Conservation (phyloP, 2,797 vertebrate species). For the Intellagama lesueurii region DNA sequence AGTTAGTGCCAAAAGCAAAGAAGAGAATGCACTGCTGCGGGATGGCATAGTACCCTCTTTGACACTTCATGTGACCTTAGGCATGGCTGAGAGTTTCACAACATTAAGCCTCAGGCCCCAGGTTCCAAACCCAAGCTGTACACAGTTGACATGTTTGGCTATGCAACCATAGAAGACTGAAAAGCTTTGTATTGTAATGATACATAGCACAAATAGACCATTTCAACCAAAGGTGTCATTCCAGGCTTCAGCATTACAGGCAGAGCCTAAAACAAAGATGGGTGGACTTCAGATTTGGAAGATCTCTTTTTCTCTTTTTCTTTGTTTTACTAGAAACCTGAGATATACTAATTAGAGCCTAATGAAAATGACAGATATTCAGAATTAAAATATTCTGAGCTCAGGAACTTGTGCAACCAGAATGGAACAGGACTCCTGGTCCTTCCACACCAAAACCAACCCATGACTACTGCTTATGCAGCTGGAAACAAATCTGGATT, state of each 20-base stretch:
- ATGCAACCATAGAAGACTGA: neutral
- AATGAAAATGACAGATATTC: neutral
- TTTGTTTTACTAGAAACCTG: neutral
- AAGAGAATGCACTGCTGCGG: neutral
- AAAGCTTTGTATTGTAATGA: neutral
- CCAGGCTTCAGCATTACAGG: neutral
- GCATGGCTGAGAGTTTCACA: neutral
- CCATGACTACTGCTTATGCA: neutral
- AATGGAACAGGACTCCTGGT: neutral
- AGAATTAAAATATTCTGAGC: neutral
- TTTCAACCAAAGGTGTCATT: neutral
- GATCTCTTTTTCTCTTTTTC: neutral
- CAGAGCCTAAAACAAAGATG: neutral
- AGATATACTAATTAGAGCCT: neutral
- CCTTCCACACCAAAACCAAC: neutral
- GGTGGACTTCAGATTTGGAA: neutral
- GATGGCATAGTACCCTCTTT: neutral
- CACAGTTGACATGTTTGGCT: neutral
- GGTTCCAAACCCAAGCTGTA: neutral
- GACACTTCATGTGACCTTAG: neutral
- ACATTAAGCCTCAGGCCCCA: neutral
- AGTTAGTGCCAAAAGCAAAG: neutral
- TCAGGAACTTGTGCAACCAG: neutral
- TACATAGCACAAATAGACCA: neutral
- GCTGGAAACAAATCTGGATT: neutral